Percentiles rank a stretch among this genome's conserved stretches.
Evolutionary conservation across 2,113 vertebrate genomes (phyloP).

Genomic region (Tetrax tetrax): DNA sequence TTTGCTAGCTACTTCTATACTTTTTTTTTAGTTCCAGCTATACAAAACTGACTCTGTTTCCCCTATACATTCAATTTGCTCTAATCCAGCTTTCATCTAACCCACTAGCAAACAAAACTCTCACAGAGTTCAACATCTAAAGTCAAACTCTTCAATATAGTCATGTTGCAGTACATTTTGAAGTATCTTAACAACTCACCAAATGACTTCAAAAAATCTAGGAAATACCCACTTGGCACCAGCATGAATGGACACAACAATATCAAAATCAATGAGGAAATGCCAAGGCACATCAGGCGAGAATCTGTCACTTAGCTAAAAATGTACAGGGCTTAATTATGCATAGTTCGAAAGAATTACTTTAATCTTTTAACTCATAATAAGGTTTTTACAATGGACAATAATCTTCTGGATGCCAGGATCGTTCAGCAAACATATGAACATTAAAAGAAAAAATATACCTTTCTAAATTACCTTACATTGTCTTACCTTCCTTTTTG

Average conservation of each 20-base stretch:
- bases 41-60: neutral
- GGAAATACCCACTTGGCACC: neutral
- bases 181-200: neutral
- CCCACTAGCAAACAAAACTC: neutral
- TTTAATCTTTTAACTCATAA: neutral
- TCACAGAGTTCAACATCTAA: fast-evolving
- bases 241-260: neutral
- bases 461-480: neutral
- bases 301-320: neutral
- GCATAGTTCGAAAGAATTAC: neutral
- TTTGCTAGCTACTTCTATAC: neutral
- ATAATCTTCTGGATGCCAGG: neutral
- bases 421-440: neutral
- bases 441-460: neutral
- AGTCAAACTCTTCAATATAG: neutral
- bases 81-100: neutral
- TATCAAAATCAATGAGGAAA: neutral
- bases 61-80: neutral
- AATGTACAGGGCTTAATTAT: neutral
- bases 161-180: neutral
- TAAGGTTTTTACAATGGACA: neutral
- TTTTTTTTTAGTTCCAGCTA: neutral
- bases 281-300: neutral
- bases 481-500: neutral
- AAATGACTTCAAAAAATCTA: neutral